Conservation (phyloP, 2,888 invertebrate species). For the Calliphora vomitoria region DNA sequence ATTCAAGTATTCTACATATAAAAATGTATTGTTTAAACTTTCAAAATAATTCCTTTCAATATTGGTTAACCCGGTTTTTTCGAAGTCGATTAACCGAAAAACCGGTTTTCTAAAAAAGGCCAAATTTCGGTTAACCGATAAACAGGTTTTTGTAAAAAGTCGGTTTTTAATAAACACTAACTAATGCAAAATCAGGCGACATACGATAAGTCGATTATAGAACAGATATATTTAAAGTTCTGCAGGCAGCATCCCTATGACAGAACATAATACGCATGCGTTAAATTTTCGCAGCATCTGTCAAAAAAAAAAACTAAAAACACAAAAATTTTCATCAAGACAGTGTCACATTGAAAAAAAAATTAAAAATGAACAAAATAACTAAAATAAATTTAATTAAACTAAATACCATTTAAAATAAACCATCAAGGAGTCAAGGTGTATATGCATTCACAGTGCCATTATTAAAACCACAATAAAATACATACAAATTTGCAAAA, state of each 20-base stretch:
- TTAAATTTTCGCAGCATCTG: conserved; percentile 70
- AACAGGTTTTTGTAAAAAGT: too few relatives aligned
- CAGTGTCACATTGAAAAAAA: background rate
- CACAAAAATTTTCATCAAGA: conserved; percentile 43
- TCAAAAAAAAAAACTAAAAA: conserved; percentile 63
- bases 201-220: background rate
- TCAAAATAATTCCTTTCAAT: too few relatives aligned
- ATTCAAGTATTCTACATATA: too few relatives aligned
- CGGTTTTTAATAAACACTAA: too few relatives aligned
- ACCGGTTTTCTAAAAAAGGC: too few relatives aligned
- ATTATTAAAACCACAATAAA: conserved; percentile 13
- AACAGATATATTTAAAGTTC: background rate
- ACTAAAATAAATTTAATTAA: background rate
- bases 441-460: background rate
- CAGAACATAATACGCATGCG: conserved; percentile 63
- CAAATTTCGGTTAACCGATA: too few relatives aligned
- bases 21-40: too few relatives aligned
- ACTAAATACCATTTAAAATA: background rate
- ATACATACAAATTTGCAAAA: background rate
- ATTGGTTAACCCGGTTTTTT: too few relatives aligned
- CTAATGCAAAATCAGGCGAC: too few relatives aligned
- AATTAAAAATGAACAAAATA: conserved; percentile 1
- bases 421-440: background rate
- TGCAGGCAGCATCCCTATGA: conserved; percentile 62
- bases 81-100: too few relatives aligned